These are phyloP conservation scores for Onychostruthus taczanowskii DNA, from an alignment of 2,113 vertebrate genomes.

Conservation along the genomic window DNA sequence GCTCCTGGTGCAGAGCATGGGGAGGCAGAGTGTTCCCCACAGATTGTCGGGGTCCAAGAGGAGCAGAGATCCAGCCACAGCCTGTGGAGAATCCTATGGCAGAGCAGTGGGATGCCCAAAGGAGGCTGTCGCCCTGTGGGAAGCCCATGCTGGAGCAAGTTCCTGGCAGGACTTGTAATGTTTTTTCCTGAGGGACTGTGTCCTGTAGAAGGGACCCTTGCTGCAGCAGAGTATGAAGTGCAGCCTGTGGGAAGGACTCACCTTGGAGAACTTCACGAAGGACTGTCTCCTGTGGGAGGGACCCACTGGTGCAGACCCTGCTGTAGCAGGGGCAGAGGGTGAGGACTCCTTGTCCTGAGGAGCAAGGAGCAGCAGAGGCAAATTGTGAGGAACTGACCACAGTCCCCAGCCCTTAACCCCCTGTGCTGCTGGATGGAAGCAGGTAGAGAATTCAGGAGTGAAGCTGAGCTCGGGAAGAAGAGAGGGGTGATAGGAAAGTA, in stretches of 20 bases:
- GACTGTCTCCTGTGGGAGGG: not conserved
- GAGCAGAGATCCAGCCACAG: not conserved
- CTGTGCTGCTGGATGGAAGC: not conserved
- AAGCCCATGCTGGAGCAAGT: not conserved
- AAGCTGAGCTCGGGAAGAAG: not conserved
- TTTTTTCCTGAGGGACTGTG: not conserved
- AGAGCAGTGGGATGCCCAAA: not conserved
- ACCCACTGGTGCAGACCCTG: not conserved
- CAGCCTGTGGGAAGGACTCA: not conserved
- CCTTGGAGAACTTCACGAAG: not conserved
- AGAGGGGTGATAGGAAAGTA: not conserved
- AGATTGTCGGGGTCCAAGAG: rapidly evolving
- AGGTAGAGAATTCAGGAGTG: not conserved
- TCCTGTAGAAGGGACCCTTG: not conserved
- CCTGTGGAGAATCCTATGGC: not conserved
- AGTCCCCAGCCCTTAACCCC: rapidly evolving
- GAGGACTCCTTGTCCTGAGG: not conserved
- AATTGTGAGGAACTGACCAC: not conserved
- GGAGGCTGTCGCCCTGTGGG: not conserved
- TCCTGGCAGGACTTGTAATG: not conserved
- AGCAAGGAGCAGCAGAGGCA: not conserved
- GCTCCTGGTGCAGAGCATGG: not conserved
- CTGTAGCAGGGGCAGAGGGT: not conserved
- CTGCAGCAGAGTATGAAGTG: not conserved
- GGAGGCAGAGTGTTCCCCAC: not conserved